These are phyloP conservation scores for Yoshiicerus persimilis DNA, from an alignment of 1,140 invertebrate species.

Conservation along the genomic window DNA sequence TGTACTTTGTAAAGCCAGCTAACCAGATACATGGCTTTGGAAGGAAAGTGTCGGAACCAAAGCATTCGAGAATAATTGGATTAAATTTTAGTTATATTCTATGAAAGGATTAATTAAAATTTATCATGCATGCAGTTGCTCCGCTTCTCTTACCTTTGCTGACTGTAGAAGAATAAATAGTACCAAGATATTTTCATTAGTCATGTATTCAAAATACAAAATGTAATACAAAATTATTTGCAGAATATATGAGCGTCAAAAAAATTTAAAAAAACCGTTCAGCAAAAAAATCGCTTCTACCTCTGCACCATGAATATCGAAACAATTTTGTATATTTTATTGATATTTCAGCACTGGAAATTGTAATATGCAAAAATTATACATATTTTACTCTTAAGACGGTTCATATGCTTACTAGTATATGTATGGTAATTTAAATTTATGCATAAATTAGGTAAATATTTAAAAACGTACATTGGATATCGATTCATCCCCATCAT, in stretches of 20 bases:
- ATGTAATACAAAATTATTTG: not conserved
- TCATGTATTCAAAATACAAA: not conserved
- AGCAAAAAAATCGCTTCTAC: not conserved
- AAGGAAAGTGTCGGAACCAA: not conserved
- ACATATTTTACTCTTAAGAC: no score
- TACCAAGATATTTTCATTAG: not conserved
- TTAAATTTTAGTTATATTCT: not conserved
- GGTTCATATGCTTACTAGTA: no score
- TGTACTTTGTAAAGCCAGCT: not conserved
- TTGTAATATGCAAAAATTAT: no score
- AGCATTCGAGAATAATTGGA: not conserved
- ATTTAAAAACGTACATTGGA: slow-evolving; percentile 36
- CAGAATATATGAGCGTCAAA: not conserved
- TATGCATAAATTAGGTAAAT: not conserved
- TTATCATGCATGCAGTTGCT: not conserved
- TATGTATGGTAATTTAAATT: no score
- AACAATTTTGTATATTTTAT: not conserved
- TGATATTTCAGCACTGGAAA: no score
- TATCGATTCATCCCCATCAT: slow-evolving; percentile 41
- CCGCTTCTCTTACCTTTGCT: not conserved
- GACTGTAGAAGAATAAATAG: not conserved
- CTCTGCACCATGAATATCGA: not conserved
- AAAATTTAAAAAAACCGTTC: not conserved
- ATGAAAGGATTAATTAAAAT: not conserved
- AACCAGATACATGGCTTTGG: not conserved